Conservation (phyloP, 2,888 invertebrate species). For the Neocrepidodera transversa region DNA sequence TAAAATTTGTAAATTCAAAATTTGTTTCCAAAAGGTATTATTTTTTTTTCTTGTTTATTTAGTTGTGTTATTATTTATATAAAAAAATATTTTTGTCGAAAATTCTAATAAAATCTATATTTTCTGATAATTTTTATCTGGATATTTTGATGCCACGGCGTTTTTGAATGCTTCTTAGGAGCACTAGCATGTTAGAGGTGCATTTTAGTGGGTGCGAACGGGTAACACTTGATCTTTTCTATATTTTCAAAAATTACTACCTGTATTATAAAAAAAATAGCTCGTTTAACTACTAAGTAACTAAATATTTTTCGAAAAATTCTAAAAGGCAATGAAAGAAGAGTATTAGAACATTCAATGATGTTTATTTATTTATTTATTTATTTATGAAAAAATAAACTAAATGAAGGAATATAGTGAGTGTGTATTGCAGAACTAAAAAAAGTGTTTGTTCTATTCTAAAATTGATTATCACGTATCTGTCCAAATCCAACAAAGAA, state of each 20-base stretch:
- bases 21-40: too few relatives aligned
- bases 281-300: slow-evolving; percentile 10
- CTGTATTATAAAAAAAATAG: slow-evolving; percentile 18
- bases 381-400: too few relatives aligned
- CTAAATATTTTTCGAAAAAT: slow-evolving; percentile 18
- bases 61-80: too few relatives aligned
- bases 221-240: slow-evolving; percentile 32
- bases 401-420: slow-evolving; percentile 13
- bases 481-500: slow-evolving; percentile 24
- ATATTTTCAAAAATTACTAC: slow-evolving; percentile 26
- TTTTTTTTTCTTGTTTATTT: too few relatives aligned
- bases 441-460: background rate
- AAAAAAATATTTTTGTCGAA: too few relatives aligned
- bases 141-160: slow-evolving; percentile 17
- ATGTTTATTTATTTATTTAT: slow-evolving; percentile 13
- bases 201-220: slow-evolving; percentile 38
- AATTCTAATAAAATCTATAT: too few relatives aligned
- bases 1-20: too few relatives aligned
- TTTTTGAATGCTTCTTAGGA: slow-evolving; percentile 31
- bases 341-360: slow-evolving; percentile 17
- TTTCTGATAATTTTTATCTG: too few relatives aligned
- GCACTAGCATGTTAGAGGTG: slow-evolving; percentile 37
- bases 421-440: slow-evolving; percentile 11
- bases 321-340: slow-evolving; percentile 23
- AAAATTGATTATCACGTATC: slow-evolving; percentile 7